Conservation (phyloP, 2,797 vertebrate genomes). For the Coregonus ussuriensis region DNA sequence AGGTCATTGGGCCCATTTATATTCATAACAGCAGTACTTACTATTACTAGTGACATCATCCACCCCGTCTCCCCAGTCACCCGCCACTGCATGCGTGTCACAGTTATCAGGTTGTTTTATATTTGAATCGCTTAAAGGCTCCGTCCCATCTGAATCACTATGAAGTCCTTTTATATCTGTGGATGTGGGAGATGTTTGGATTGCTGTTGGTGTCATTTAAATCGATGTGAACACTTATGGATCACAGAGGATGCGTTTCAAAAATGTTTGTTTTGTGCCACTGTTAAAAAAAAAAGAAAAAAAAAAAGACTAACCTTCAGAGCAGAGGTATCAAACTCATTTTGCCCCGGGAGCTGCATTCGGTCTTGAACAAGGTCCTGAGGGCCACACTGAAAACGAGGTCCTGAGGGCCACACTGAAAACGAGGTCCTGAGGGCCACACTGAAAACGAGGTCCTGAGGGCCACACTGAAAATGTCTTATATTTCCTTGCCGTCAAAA, state of each 20-base stretch:
- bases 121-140: slow-evolving; percentile 15
- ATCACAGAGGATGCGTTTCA: slow-evolving; percentile 37
- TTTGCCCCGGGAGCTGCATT: too few relatives aligned
- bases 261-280: slow-evolving; percentile 29
- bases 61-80: not conserved
- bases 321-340: too few relatives aligned
- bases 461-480: too few relatives aligned
- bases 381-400: too few relatives aligned
- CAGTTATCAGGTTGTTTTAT: slow-evolving; percentile 22
- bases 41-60: not conserved
- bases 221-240: slow-evolving; percentile 44
- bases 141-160: slow-evolving; percentile 12
- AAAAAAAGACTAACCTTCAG: slow-evolving; percentile 16
- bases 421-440: too few relatives aligned
- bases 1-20: too few relatives aligned
- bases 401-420: too few relatives aligned
- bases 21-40: not conserved
- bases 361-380: too few relatives aligned
- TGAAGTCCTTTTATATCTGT: slow-evolving; percentile 45
- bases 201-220: slow-evolving; percentile 44
- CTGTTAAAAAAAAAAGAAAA: slow-evolving; percentile 16
- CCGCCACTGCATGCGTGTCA: slow-evolving; percentile 49
- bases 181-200: slow-evolving; percentile 50
- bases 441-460: too few relatives aligned
- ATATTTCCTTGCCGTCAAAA: too few relatives aligned